A percentile compares a stretch with the other conserved stretches of the same genome.
phyloP scores from a whole-genome alignment of 2,113 vertebrate genomes.

The Mormyrus lacerda region DNA sequence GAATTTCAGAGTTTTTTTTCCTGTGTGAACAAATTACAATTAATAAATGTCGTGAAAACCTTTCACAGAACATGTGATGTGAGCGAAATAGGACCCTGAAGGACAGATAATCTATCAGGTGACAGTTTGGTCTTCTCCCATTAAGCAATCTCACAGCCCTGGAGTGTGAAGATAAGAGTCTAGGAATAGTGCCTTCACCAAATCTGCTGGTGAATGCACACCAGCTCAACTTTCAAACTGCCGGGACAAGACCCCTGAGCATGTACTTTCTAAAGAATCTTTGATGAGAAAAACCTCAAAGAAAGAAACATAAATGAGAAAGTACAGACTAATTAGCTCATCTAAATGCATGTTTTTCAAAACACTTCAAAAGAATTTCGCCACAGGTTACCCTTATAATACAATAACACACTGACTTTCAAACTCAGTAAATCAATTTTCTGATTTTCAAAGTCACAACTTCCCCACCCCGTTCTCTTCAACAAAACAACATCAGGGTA shows the following conservation, averaged over 20 bases:
- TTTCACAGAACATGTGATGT: background rate
- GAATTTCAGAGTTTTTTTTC: background rate
- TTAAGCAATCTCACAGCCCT: constrained; percentile 37
- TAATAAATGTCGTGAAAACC: background rate
- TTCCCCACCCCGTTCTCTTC: background rate
- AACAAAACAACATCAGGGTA: background rate
- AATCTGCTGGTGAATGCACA: constrained; percentile 1
- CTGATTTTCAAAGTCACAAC: background rate
- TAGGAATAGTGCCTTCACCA: constrained; percentile 37
- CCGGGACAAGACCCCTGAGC: background rate
- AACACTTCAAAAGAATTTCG: background rate
- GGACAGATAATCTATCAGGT: constrained; percentile 1
- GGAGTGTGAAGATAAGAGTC: constrained; percentile 46
- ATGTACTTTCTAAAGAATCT: background rate
- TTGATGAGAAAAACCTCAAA: background rate
- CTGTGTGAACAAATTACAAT: background rate
- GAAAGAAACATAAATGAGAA: background rate
- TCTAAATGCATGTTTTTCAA: background rate
- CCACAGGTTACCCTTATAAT: background rate
- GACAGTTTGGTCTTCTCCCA: background rate
- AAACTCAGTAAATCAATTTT: background rate
- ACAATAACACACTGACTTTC: background rate
- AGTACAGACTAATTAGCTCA: background rate
- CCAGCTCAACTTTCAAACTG: constrained; percentile 1
- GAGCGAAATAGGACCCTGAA: background rate